phyloP scores from a whole-genome alignment of 1,140 invertebrate species.

The Sipha flava region DNA sequence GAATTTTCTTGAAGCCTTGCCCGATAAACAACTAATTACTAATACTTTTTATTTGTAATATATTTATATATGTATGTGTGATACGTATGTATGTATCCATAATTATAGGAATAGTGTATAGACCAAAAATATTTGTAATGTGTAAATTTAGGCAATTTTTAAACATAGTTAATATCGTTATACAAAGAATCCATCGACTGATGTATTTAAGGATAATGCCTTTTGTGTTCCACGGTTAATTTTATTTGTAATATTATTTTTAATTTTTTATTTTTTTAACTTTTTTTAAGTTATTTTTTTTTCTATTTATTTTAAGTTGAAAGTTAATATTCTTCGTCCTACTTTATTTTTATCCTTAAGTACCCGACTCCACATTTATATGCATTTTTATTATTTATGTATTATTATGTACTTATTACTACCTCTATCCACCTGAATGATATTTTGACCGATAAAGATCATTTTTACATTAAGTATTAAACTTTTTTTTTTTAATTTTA shows the following conservation, averaged over 20 bases:
- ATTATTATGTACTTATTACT: background rate
- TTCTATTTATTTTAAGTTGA: background rate
- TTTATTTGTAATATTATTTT: background rate
- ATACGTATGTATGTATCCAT: background rate
- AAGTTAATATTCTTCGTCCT: background rate
- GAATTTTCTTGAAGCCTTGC: no score
- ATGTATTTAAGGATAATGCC: conserved; percentile 25
- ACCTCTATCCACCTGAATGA: background rate
- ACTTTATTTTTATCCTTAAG: background rate
- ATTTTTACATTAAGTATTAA: background rate
- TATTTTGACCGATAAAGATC: background rate
- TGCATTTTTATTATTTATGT: background rate
- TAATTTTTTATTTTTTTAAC: background rate
- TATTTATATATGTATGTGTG: background rate
- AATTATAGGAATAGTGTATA: conserved; percentile 4
- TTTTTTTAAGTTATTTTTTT: background rate
- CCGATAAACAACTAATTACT: background rate
- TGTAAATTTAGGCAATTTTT: conserved; percentile 25
- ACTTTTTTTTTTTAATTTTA: background rate
- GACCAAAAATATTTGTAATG: background rate
- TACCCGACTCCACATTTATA: background rate
- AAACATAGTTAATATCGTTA: conserved; percentile 5
- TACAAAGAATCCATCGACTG: conserved; percentile 24
- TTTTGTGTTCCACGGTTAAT: conserved; percentile 25
- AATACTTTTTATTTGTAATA: background rate